Conservation (phyloP, 2,888 invertebrate species). For the Agelastica alni region DNA sequence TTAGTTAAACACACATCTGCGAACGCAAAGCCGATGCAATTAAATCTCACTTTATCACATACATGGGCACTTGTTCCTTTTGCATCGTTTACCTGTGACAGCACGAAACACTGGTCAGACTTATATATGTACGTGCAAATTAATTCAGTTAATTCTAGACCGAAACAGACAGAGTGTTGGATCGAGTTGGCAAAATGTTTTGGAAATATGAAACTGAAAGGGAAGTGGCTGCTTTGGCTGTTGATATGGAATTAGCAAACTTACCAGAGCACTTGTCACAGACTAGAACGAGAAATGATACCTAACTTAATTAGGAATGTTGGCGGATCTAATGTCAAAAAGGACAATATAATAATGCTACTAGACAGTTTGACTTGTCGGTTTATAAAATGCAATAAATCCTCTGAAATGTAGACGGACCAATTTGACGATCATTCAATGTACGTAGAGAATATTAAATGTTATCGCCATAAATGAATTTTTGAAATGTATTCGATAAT, state of each 20-base stretch:
- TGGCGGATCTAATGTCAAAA: not conserved
- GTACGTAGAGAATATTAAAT: too few species aligned
- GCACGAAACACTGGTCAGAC: conserved; percentile 11
- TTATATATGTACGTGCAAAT: conserved; percentile 10
- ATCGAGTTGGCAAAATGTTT: conserved; percentile 13
- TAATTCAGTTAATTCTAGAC: conserved; percentile 11
- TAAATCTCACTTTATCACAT: conserved; percentile 10
- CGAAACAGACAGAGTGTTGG: conserved; percentile 7
- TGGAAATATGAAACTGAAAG: conserved; percentile 13
- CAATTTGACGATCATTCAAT: too few species aligned
- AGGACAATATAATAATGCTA: not conserved
- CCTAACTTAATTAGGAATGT: not conserved
- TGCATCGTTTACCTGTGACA: conserved; percentile 12
- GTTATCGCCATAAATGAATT: too few species aligned
- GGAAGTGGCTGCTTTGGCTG: conserved; percentile 5
- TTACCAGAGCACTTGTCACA: conserved; percentile 6
- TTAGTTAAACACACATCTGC: not conserved
- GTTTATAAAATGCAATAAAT: too few species aligned
- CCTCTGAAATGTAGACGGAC: too few species aligned
- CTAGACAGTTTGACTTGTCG: too few species aligned
- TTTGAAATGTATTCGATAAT: too few species aligned
- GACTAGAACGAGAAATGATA: not conserved
- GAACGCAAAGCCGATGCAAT: not conserved
- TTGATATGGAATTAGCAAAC: conserved; percentile 7
- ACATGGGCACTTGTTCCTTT: conserved; percentile 6